Evolutionary conservation across 2,888 invertebrate species (phyloP).

Genomic region (Agrilus cyanescens): DNA sequence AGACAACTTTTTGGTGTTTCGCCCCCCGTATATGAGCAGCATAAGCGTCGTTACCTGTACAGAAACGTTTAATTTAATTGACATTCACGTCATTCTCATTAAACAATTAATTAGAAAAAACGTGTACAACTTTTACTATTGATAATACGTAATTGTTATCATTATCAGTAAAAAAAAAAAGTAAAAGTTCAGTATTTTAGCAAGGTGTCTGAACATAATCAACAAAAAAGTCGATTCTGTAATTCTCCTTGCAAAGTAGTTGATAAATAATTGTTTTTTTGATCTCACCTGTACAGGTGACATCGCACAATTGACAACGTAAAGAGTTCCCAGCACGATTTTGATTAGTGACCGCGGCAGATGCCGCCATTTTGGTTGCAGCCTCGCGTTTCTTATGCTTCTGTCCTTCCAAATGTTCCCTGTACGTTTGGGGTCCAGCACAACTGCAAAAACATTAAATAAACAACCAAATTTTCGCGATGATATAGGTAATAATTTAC

Average conservation of each 20-base stretch:
- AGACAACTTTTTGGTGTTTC: conserved; percentile 96
- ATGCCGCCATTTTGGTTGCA: conserved; percentile 59
- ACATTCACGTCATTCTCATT: background rate
- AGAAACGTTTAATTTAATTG: conserved; percentile 2
- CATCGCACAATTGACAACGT: conserved; percentile 95
- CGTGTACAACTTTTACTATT: no score
- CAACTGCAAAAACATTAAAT: conserved; percentile 22
- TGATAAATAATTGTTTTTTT: conserved; percentile 3
- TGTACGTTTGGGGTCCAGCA: conserved; percentile 56
- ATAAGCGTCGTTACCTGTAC: conserved; percentile 88
- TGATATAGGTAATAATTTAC: conserved; percentile 29
- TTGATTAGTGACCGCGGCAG: conserved; percentile 49
- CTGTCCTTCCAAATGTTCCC: conserved; percentile 96
- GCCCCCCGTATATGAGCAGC: conserved; percentile 95
- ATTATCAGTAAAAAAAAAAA: background rate
- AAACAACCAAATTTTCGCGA: background rate
- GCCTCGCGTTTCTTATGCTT: conserved; percentile 98
- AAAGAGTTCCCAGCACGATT: conserved; percentile 57
- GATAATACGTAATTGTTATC: background rate
- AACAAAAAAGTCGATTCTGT: conserved; percentile 10
- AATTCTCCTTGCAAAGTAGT: conserved; percentile 17
- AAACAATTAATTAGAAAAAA: no score
- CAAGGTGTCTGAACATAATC: conserved; percentile 19
- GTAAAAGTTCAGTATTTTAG: conserved; percentile 9
- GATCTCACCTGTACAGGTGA: conserved; percentile 80